Evolutionary conservation across 2,113 vertebrate species (phyloP).

Genomic region (Microtus ochrogaster): DNA sequence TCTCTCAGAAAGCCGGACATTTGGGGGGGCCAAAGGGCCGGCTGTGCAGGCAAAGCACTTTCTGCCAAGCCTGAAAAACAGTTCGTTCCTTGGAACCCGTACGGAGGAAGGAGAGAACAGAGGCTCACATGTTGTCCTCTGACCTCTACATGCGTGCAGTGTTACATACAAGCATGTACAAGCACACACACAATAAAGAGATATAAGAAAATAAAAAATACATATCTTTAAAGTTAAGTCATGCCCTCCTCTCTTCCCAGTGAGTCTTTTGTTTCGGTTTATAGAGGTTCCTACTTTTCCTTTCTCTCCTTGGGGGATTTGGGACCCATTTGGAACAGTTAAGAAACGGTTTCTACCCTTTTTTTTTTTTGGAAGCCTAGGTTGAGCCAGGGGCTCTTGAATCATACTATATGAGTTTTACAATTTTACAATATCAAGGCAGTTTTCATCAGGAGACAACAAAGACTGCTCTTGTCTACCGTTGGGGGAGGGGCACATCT

Average conservation of each 20-base stretch:
- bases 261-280: conserved; percentile 29
- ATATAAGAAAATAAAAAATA: background rate
- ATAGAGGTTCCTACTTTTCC: background rate
- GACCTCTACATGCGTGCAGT: background rate
- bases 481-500: background rate
- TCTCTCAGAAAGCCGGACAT: conserved; percentile 7
- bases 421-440: background rate
- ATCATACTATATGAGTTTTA: conserved; percentile 10
- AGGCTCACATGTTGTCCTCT: background rate
- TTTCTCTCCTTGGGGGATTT: background rate
- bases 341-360: background rate
- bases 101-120: background rate
- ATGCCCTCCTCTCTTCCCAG: background rate
- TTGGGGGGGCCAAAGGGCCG: background rate
- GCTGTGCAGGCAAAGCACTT: background rate
- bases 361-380: background rate
- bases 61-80: background rate
- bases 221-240: background rate
- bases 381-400: background rate
- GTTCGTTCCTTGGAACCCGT: background rate
- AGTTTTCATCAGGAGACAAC: background rate
- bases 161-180: background rate
- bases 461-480: background rate
- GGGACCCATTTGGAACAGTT: background rate
- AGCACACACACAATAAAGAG: background rate